phyloP scores from a whole-genome alignment of 2,888 invertebrate genomes.

The Diaperis boleti region DNA sequence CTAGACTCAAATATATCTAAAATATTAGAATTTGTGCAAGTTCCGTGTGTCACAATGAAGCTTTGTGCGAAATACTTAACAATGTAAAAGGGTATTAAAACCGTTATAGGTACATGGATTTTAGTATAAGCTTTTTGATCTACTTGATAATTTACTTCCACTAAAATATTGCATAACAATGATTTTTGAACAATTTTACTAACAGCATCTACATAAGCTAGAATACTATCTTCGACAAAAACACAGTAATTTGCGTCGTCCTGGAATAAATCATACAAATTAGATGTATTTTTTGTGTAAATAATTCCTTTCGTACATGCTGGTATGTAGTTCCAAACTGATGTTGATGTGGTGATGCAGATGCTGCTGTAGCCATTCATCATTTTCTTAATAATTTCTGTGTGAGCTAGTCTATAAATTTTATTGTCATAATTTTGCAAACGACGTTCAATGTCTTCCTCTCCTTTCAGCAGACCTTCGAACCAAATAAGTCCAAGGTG shows the following conservation, averaged over 20 bases:
- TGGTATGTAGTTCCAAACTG: slow-evolving; percentile 20
- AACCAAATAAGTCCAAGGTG: slow-evolving; percentile 30
- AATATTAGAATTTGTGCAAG: slow-evolving; percentile 20
- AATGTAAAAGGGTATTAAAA: slow-evolving; percentile 31
- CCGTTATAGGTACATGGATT: slow-evolving; percentile 30
- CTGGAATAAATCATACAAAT: slow-evolving; percentile 10
- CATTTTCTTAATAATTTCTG: slow-evolving; percentile 34
- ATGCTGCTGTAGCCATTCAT: slow-evolving; percentile 32
- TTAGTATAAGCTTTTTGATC: slow-evolving; percentile 31
- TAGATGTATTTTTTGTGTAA: slow-evolving; percentile 23
- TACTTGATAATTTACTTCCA: slow-evolving; percentile 32
- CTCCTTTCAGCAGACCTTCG: slow-evolving; percentile 28
- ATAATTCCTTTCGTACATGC: slow-evolving; percentile 31
- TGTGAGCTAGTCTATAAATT: slow-evolving; percentile 33
- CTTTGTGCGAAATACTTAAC: slow-evolving; percentile 28
- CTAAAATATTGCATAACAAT: slow-evolving; percentile 28
- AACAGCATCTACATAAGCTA: slow-evolving; percentile 30
- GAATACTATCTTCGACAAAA: slow-evolving; percentile 28
- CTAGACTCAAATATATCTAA: slow-evolving; percentile 28
- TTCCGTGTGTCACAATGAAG: slow-evolving; percentile 28
- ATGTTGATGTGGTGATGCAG: slow-evolving; percentile 31
- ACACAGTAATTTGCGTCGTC: slow-evolving; percentile 21
- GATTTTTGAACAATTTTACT: slow-evolving; percentile 31
- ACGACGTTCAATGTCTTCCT: slow-evolving; percentile 31
- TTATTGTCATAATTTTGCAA: slow-evolving; percentile 29